A percentile compares a stretch with the other conserved stretches of the same genome.
Conservation (phyloP, 1,140 invertebrate genomes). For the Cardiocondyla obscurior region DNA sequence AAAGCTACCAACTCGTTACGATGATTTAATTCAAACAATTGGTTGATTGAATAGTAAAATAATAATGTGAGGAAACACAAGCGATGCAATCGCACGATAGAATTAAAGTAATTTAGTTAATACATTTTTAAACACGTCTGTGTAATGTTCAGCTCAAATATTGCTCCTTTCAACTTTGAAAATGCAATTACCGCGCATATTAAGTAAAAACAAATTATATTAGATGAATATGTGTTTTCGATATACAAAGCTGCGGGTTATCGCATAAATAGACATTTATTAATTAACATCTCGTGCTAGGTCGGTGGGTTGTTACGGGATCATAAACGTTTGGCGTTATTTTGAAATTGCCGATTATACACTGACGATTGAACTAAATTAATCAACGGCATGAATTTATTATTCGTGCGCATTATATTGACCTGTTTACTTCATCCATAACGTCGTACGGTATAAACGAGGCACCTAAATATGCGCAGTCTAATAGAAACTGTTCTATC, state of each 20-base stretch:
- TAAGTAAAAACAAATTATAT: background rate
- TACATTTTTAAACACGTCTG: background rate
- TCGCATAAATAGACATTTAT: slow-evolving; percentile 53
- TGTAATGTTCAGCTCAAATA: background rate
- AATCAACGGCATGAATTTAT: slow-evolving; percentile 46
- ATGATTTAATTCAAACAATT: slow-evolving; percentile 23
- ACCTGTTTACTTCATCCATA: slow-evolving; percentile 45
- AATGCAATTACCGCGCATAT: background rate
- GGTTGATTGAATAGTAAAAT: background rate
- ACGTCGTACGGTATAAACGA: slow-evolving; percentile 44
- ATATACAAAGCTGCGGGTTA: slow-evolving; percentile 12
- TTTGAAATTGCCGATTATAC: slow-evolving; percentile 54
- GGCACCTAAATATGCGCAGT: slow-evolving; percentile 39
- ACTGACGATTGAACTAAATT: slow-evolving; percentile 43
- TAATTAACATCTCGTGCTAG: slow-evolving; percentile 42
- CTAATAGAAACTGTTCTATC: slow-evolving; percentile 41
- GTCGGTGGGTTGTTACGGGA: slow-evolving; percentile 28
- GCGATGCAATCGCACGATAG: background rate
- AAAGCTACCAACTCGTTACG: too few relatives aligned
- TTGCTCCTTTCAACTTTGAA: background rate
- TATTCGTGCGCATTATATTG: slow-evolving; percentile 42
- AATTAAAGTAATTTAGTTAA: background rate
- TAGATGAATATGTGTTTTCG: background rate
- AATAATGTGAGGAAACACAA: background rate
- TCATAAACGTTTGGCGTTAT: slow-evolving; percentile 54